Evolutionary conservation across 2,888 invertebrate species (phyloP).

Genomic region (Lasioglossum vierecki): DNA sequence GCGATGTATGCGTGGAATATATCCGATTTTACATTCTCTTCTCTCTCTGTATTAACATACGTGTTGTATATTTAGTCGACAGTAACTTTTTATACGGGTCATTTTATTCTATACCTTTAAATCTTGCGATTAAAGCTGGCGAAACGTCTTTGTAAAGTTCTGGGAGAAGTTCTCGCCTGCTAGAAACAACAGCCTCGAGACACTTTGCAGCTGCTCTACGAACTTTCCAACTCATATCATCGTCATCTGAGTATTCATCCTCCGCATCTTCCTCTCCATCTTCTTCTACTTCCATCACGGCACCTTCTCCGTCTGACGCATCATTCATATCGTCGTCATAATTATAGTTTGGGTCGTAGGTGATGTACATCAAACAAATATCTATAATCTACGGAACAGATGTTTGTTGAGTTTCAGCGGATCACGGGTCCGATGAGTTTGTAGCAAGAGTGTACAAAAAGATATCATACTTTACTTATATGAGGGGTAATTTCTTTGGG

Average conservation of each 20-base stretch:
- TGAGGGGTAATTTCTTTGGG: conserved; percentile 98
- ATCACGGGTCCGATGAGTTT: background rate
- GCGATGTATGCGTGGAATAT: conserved; percentile 98
- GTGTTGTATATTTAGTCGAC: background rate
- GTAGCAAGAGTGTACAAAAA: background rate
- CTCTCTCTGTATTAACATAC: conserved; percentile 90
- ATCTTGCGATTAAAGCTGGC: conserved; percentile 95
- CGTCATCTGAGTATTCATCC: conserved; percentile 98
- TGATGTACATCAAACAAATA: conserved; percentile 95
- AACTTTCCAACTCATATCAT: conserved; percentile 99
- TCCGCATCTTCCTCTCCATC: conserved; percentile 90
- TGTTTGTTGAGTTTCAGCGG: background rate
- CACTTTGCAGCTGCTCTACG: conserved; percentile 98
- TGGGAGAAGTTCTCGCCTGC: conserved; percentile 94
- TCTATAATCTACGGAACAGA: conserved; percentile 88
- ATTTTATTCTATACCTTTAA: conserved; percentile 88
- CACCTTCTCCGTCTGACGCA: conserved; percentile 89
- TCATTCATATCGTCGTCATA: conserved; percentile 95
- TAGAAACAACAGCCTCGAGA: conserved; percentile 96
- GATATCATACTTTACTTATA: conserved; percentile 89
- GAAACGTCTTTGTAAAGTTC: conserved; percentile 96
- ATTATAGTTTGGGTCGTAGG: conserved; percentile 99
- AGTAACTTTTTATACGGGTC: background rate
- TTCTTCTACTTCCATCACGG: conserved; percentile 88
- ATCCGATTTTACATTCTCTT: conserved; percentile 99